These are phyloP conservation scores for Denticeps clupeoides DNA, from an alignment of 2,797 vertebrate species.

Conservation along the genomic window DNA sequence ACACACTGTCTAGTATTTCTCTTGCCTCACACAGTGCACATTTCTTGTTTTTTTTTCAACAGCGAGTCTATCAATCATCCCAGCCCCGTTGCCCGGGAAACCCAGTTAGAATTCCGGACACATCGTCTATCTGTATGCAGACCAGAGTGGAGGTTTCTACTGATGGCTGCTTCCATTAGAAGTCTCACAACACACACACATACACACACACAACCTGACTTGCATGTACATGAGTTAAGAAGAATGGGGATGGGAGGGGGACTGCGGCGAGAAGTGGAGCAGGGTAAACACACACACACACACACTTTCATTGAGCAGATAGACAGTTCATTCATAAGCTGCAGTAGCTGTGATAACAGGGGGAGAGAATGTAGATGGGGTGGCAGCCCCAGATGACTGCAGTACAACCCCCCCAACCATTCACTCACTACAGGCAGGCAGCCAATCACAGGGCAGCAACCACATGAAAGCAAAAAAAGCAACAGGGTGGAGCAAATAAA, in stretches of 20 bases:
- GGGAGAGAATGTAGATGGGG: background rate
- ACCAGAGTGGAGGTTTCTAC: constrained; percentile 13
- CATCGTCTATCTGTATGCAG: constrained; percentile 41
- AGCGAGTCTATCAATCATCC: constrained; percentile 56
- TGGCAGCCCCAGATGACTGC: constrained; percentile 24
- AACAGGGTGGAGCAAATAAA: constrained; percentile 8
- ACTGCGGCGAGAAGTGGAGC: constrained; percentile 4
- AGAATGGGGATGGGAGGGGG: constrained; percentile 3
- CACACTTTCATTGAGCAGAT: background rate
- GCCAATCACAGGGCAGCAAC: constrained; percentile 17
- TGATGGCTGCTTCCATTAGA: constrained; percentile 7
- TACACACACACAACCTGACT: constrained; percentile 6
- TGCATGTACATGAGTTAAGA: constrained; percentile 9
- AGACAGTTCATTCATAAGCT: constrained; percentile 25
- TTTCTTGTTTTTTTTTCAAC: constrained; percentile 48
- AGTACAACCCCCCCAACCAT: constrained; percentile 13
- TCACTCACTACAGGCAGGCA: background rate
- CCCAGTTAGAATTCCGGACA: constrained; percentile 64
- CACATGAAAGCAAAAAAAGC: constrained; percentile 8
- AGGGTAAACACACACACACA: background rate
- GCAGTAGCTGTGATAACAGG: constrained; percentile 3
- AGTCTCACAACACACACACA: background rate
- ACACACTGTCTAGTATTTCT: constrained; percentile 6
- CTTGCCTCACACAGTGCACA: constrained; percentile 1
- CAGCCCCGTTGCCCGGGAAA: constrained; percentile 61